Conservation (phyloP, 2,113 vertebrate genomes). For the Ctenomys sociabilis region DNA sequence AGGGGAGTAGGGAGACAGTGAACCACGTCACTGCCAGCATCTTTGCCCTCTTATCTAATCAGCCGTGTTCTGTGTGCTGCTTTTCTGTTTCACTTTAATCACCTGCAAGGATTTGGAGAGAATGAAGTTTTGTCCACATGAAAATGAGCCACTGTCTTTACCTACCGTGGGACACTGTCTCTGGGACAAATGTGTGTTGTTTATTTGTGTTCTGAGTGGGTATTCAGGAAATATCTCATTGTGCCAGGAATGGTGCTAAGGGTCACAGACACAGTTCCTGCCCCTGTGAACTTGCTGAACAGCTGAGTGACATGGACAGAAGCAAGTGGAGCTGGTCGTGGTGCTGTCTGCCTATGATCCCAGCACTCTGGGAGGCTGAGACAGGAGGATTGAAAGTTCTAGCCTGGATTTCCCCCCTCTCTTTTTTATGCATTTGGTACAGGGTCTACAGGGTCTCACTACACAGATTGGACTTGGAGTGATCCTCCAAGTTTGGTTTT, state of each 20-base stretch:
- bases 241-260: not conserved
- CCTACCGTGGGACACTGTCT: not conserved
- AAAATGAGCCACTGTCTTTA: conserved; percentile 9
- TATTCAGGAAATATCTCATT: not conserved
- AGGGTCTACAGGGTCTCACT: not conserved
- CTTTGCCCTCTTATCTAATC: not conserved
- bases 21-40: not conserved
- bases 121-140: conserved; percentile 44
- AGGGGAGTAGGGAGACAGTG: not conserved
- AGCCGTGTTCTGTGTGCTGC: not conserved
- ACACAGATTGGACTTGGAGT: too few relatives aligned
- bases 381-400: not conserved
- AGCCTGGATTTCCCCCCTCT: not conserved
- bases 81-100: conserved; percentile 55
- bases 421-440: not conserved
- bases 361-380: not conserved
- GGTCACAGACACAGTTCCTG: not conserved
- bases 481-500: too few relatives aligned
- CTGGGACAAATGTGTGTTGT: not conserved
- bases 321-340: fast-evolving
- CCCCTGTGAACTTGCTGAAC: not conserved
- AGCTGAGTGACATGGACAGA: not conserved
- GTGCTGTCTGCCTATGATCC: not conserved
- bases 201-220: not conserved
- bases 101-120: conserved; percentile 55